Evolutionary conservation across 1,140 invertebrate species (phyloP), one percentile per base, ranked within the genome.

Genomic region (Holotrichia oblita): DNA sequence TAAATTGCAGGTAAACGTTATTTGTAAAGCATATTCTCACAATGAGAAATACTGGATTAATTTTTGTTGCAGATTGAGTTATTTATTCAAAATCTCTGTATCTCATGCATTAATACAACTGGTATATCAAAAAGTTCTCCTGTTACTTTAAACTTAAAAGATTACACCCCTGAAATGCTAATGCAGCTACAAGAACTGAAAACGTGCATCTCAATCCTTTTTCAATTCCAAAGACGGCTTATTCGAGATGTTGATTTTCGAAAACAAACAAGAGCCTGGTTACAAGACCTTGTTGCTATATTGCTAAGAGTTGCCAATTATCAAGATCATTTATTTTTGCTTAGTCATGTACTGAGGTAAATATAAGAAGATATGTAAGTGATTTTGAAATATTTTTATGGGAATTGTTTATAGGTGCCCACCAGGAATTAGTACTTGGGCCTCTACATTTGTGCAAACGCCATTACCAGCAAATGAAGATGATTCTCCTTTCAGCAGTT

Each of bases 321-420:
- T 88, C 90, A 94, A 79, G 94, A 96, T 87, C 94, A 96, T 85
- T 87, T 95, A 79, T 96, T 95, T 86, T 81, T 96, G 17, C 82
- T 96, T 4, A 94, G 93, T 87, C 94, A 96, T 80, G 88, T 96
- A 10, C 83, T 93, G n/a, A 88, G 92, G 85, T 88, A 84, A 81
- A 61, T 79, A 41, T 10, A 64, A 64, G n/a, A n/a, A n/a, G n/a
- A 48, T 48, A 10, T 48, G 1, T 10, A 14, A 48, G 14, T 55
- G n/a, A 64, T 74, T 41, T 42, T 40, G 14, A 24, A 73, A 42
- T 76, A 40, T 75, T 61, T 48, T 48, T 73, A 40, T 24, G 22
- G 34, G n/a, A 22, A 12, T 12, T 48, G 44, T 22, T 81, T 83
- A 88, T 78, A 89, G 91, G 79, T 95, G 94, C 87, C 94, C 94